A percentile compares a stretch with the other conserved stretches of the same genome.
Evolutionary conservation across 1,140 invertebrate species (phyloP).

Genomic region (Drosophila subpulchrella): DNA sequence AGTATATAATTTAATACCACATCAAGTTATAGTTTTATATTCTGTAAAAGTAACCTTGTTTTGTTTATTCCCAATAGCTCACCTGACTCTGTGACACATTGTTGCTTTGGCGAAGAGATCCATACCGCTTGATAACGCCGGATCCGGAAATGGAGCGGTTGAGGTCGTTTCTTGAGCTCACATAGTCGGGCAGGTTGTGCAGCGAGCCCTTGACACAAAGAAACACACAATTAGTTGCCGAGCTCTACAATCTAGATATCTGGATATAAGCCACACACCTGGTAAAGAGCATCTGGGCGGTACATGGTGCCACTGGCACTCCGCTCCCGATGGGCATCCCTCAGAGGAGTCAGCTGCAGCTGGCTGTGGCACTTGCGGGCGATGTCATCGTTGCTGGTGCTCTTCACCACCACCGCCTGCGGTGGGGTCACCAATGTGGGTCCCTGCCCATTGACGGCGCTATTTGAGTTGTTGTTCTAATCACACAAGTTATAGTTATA

Average conservation of each 20-base stretch:
- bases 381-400: slow-evolving; percentile 75
- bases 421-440: slow-evolving; percentile 5
- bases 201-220: slow-evolving; percentile 70
- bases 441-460: slow-evolving; percentile 47
- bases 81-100: slow-evolving; percentile 62
- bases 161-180: slow-evolving; percentile 81
- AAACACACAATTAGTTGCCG: not conserved
- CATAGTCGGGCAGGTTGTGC: slow-evolving; percentile 85
- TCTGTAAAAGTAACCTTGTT: no score
- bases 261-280: slow-evolving; percentile 86
- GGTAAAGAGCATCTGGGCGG: slow-evolving; percentile 94
- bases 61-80: not conserved
- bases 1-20: no score
- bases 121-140: slow-evolving; percentile 74
- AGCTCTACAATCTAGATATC: not conserved
- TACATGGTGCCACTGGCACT: slow-evolving; percentile 91
- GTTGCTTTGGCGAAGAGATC: slow-evolving; percentile 70
- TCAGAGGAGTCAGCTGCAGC: slow-evolving; percentile 66
- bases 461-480: slow-evolving; percentile 73
- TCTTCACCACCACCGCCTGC: slow-evolving; percentile 49
- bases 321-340: slow-evolving; percentile 66
- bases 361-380: slow-evolving; percentile 66
- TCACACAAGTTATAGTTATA: not conserved
- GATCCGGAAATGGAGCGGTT: slow-evolving; percentile 61
- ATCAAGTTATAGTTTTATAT: no score